Evolutionary conservation across 2,113 vertebrate species (phyloP).

Genomic region (Tonatia bakeri): DNA sequence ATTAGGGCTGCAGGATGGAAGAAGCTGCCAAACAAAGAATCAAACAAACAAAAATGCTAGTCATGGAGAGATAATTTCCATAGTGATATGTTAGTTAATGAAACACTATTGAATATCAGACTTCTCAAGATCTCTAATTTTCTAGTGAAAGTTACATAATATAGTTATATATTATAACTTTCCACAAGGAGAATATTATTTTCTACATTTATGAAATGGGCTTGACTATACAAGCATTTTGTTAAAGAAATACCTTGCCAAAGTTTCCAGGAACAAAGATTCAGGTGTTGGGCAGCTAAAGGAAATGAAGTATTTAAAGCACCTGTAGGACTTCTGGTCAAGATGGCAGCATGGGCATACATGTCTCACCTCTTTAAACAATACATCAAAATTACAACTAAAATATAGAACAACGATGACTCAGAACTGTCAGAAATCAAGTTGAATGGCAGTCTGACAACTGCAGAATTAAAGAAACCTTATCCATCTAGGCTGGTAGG

Average conservation of each 20-base stretch:
- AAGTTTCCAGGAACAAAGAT: not conserved
- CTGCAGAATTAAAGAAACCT: too few species aligned
- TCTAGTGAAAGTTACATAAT: slow-evolving; percentile 34
- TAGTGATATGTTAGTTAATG: not conserved
- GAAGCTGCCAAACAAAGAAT: not conserved
- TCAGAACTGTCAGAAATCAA: too few species aligned
- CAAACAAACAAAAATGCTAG: not conserved
- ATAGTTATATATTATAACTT: not conserved
- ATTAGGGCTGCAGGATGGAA: not conserved
- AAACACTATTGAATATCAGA: not conserved
- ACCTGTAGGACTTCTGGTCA: too few species aligned
- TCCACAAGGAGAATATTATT: not conserved
- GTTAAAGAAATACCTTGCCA: slow-evolving; percentile 1
- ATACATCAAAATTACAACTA: too few species aligned
- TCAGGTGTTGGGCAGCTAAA: not conserved
- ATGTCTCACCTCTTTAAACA: too few species aligned
- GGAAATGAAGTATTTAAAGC: not conserved
- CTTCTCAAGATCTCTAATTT: not conserved
- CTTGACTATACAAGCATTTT: not conserved
- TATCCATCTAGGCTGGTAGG: too few species aligned
- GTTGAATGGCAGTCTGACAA: too few species aligned
- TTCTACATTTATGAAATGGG: not conserved
- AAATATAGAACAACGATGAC: too few species aligned
- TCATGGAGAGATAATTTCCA: not conserved
- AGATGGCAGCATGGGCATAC: too few species aligned